Percentiles rank a stretch among this genome's conserved stretches.
Conservation (phyloP, 1,140 invertebrate species). For the Liolophura sinensis region DNA sequence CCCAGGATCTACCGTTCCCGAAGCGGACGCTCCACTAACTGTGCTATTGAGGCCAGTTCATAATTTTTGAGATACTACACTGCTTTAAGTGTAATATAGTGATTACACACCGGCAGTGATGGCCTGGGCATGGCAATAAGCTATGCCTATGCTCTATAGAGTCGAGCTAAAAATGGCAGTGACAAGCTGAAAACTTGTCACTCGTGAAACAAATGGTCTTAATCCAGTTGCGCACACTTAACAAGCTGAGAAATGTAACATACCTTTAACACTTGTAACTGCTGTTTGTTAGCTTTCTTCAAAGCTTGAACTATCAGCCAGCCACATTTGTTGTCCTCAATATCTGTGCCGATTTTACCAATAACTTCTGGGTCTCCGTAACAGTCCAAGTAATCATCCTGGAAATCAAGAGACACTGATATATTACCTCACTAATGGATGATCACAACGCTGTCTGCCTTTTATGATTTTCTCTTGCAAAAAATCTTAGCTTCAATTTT, state of each 20-base stretch:
- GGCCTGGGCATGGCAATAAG: no score
- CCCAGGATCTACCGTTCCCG: no score
- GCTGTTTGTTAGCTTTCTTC: conserved; percentile 70
- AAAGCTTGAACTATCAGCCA: conserved; percentile 92
- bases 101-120: no score
- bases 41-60: no score
- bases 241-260: neutral
- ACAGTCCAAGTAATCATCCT: conserved; percentile 92
- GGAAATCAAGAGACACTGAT: conserved; percentile 12
- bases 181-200: neutral
- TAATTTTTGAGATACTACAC: no score
- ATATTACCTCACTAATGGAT: conserved; percentile 2
- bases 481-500: no score
- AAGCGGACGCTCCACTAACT: no score
- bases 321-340: conserved; percentile 93
- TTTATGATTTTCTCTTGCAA: neutral
- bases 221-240: conserved; percentile 2
- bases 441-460: neutral
- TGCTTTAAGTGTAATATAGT: no score
- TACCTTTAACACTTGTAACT: conserved; percentile 75
- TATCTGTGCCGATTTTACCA: conserved; percentile 91
- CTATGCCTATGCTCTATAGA: no score
- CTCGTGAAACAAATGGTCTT: neutral
- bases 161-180: neutral
- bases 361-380: conserved; percentile 83